phyloP scores from a whole-genome alignment of 2,888 invertebrate species.

The Acleris sparsana region DNA sequence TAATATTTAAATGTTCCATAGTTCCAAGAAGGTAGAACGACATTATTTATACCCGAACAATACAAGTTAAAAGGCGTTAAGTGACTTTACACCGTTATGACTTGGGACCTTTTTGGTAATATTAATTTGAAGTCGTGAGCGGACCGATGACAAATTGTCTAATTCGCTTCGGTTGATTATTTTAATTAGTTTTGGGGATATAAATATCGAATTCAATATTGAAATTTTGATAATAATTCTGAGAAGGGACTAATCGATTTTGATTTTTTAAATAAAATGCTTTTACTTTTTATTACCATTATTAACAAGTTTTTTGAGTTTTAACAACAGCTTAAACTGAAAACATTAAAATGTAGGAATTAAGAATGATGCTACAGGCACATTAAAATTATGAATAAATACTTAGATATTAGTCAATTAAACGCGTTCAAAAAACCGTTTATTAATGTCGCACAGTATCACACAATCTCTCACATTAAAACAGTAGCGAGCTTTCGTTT shows the following conservation, averaged over 20 bases:
- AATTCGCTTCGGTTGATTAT: slow-evolving; percentile 72
- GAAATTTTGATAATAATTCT: slow-evolving; percentile 9
- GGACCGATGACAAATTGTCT: slow-evolving; percentile 74
- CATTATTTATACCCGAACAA: slow-evolving; percentile 64
- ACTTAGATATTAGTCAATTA: not conserved
- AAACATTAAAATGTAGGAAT: no score
- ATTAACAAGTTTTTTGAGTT: not conserved
- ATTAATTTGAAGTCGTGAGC: slow-evolving; percentile 46
- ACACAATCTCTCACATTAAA: slow-evolving; percentile 41
- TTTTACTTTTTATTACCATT: not conserved
- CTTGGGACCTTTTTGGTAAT: slow-evolving; percentile 13
- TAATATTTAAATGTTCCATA: slow-evolving; percentile 31
- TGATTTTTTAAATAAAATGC: slow-evolving; percentile 10
- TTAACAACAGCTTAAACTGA: no score
- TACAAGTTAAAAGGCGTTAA: slow-evolving; percentile 18
- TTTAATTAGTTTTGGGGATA: slow-evolving; percentile 65
- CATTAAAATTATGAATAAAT: no score
- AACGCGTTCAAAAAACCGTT: not conserved
- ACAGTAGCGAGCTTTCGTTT: slow-evolving; percentile 56
- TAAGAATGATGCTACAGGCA: no score
- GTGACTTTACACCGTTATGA: slow-evolving; percentile 3
- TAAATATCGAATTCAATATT: slow-evolving; percentile 40
- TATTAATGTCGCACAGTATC: slow-evolving; percentile 32
- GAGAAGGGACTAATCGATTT: slow-evolving; percentile 7
- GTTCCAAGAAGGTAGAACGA: slow-evolving; percentile 67